A percentile compares a stretch with the other conserved stretches of the same genome.
phyloP scores from a whole-genome alignment of 2,888 invertebrate species.

The Aethes cnicana region DNA sequence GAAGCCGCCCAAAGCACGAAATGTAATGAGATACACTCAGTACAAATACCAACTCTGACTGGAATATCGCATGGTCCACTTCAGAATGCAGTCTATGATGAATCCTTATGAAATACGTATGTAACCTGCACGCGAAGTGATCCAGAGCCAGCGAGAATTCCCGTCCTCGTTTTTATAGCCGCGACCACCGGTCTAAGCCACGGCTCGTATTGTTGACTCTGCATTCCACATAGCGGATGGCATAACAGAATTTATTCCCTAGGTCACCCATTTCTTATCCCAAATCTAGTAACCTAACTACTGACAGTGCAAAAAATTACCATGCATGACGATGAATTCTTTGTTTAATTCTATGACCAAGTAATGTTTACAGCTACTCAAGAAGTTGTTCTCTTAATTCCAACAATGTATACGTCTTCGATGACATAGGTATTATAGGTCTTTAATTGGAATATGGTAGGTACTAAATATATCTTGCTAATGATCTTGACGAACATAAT shows the following conservation, averaged over 20 bases:
- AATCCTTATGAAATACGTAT: conserved; percentile 14
- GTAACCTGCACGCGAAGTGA: conserved; percentile 28
- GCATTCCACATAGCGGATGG: conserved; percentile 32
- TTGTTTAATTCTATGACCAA: no score
- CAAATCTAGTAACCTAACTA: conserved; percentile 9
- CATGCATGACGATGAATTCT: no score
- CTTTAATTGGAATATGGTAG: no score
- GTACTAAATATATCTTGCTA: no score
- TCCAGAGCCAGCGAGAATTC: conserved; percentile 42
- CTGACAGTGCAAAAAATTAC: no score
- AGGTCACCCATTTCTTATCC: conserved; percentile 20
- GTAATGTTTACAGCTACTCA: no score
- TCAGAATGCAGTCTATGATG: conserved; percentile 1
- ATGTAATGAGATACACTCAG: no score
- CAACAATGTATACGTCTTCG: no score
- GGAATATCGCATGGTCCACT: not conserved
- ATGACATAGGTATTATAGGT: no score
- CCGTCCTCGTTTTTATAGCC: conserved; percentile 50
- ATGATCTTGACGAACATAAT: no score
- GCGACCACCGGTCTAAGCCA: conserved; percentile 39
- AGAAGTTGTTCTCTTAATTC: not conserved
- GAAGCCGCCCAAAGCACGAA: conserved; percentile 21
- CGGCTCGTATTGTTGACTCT: conserved; percentile 46
- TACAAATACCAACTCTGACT: not conserved
- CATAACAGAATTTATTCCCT: conserved; percentile 30